A percentile compares a stretch with the other conserved stretches of the same genome.
phyloP scores from a whole-genome alignment of 2,888 invertebrate species.

The Junonia oenone region DNA sequence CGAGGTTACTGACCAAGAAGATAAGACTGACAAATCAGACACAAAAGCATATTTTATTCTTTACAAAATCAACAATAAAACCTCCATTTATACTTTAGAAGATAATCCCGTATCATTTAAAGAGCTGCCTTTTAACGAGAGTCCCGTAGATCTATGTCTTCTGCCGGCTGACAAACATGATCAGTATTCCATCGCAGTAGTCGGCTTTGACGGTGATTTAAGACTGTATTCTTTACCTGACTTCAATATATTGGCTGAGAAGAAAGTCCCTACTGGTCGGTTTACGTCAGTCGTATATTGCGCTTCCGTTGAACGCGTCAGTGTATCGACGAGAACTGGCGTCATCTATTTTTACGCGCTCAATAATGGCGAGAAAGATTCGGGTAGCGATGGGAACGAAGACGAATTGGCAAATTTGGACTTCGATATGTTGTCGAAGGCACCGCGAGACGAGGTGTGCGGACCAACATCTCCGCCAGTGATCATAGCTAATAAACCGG shows the following conservation, averaged over 20 bases:
- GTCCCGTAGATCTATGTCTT: slow-evolving; percentile 84
- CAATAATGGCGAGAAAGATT: slow-evolving; percentile 85
- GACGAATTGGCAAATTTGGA: slow-evolving; percentile 79
- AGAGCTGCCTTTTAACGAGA: slow-evolving; percentile 82
- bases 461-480: slow-evolving; percentile 51
- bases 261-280: slow-evolving; percentile 83
- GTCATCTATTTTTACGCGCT: slow-evolving; percentile 90
- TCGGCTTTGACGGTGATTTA: slow-evolving; percentile 87
- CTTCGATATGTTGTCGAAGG: slow-evolving; percentile 64
- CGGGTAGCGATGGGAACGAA: slow-evolving; percentile 85
- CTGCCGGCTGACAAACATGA: slow-evolving; percentile 78
- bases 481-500: slow-evolving; percentile 80
- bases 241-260: slow-evolving; percentile 83
- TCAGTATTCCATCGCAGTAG: slow-evolving; percentile 83
- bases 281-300: slow-evolving; percentile 92
- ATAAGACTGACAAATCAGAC: slow-evolving; percentile 47
- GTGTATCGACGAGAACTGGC: slow-evolving; percentile 89
- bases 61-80: slow-evolving; percentile 59
- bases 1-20: slow-evolving; percentile 47
- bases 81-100: slow-evolving; percentile 60
- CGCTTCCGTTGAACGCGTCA: slow-evolving; percentile 91
- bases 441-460: slow-evolving; percentile 55
- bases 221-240: slow-evolving; percentile 86
- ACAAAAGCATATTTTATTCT: slow-evolving; percentile 60
- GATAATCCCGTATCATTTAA: slow-evolving; percentile 81